Base-by-base conservation (phyloP, 2,888 invertebrate genomes). In the Ypsolopha sequella region DNA sequence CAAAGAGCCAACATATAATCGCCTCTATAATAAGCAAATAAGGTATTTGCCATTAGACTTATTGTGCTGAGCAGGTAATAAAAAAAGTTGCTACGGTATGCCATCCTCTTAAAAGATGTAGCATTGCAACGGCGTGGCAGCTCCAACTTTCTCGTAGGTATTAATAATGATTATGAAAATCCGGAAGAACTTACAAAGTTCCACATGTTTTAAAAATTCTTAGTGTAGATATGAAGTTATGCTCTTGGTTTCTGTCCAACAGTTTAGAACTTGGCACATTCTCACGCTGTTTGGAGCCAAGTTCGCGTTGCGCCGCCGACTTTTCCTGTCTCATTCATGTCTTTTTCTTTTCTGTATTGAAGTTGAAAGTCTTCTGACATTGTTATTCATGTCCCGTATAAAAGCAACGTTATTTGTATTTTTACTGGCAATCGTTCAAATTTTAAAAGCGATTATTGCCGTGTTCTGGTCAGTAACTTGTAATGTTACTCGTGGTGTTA, bases 361-460 rank as follows among this genome's bases (percentile, higher is more conserved):
- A 46, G 10, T 46, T 46, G 34, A n/a, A 34, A 46, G 34, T n/a
- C 46, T 46, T 46, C 34, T 46, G 46, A 46, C 35, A 34, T 44
- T 46, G 35, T 46, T 46, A 33, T 24, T 46, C 34, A 46, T 46
- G 11, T 34, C 9, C 34, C 34, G 46, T 11, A 35, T 11, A 45
- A n/a, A 34, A 9, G 13, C 13, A 34, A 34, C 35, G 46, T 46
- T 8, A 35, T 11, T 35, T 46, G 46, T 51, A 51, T 36, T 51
- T 34, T 57, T 68, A 60, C 58, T 71, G 90, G 92, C 89, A 56
- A 87, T 88, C 24, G 92, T 92, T n/a, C 85, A 88, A 54, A 90
- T 93, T 56, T 89, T 89, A 9, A 90, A 90, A 62, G 81, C 89
- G 48, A 92, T 93, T 56, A 73, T 93, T 43, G 89, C 89, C 41